These are phyloP conservation scores for Pycnomerus fuliginosus DNA, from an alignment of 2,888 invertebrate genomes.

Conservation along the genomic window DNA sequence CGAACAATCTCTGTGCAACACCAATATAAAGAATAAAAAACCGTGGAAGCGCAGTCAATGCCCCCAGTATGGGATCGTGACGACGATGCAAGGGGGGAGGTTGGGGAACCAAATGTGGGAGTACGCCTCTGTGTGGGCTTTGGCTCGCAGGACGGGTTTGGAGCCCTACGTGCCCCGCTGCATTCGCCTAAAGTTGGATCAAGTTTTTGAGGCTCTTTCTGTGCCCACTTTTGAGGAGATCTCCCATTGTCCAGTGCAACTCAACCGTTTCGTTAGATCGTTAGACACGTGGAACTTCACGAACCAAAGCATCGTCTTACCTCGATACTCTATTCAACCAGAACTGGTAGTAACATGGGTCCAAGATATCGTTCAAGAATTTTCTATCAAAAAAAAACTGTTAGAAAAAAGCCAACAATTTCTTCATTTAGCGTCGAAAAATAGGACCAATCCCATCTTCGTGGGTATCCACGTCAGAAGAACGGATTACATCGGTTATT, in stretches of 20 bases:
- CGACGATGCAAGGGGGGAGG: conserved; percentile 49
- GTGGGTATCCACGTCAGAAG: conserved; percentile 60
- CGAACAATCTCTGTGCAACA: conserved; percentile 58
- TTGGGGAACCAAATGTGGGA: conserved; percentile 57
- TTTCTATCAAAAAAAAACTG: conserved; percentile 56
- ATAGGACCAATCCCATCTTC: conserved; percentile 45
- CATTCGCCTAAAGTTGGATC: conserved; percentile 56
- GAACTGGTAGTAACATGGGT: conserved; percentile 59
- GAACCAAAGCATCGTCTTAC: conserved; percentile 59
- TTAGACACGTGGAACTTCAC: conserved; percentile 59
- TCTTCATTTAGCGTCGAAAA: conserved; percentile 44
- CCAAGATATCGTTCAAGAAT: conserved; percentile 59
- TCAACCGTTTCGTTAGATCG: conserved; percentile 54
- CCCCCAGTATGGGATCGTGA: conserved; percentile 54
- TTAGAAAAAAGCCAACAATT: conserved; percentile 53
- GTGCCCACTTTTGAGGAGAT: conserved; percentile 59
- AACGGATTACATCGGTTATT: conserved; percentile 56
- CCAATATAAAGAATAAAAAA: conserved; percentile 51
- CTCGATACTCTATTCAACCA: conserved; percentile 57
- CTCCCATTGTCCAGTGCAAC: conserved; percentile 56
- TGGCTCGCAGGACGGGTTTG: conserved; percentile 53
- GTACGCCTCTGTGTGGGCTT: conserved; percentile 56
- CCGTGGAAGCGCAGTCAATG: conserved; percentile 47
- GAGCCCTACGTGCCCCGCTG: conserved; percentile 55
- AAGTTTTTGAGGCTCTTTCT: conserved; percentile 57